Evolutionary conservation across 2,797 vertebrate species (phyloP).

Genomic region (Crenuchus spilurus): DNA sequence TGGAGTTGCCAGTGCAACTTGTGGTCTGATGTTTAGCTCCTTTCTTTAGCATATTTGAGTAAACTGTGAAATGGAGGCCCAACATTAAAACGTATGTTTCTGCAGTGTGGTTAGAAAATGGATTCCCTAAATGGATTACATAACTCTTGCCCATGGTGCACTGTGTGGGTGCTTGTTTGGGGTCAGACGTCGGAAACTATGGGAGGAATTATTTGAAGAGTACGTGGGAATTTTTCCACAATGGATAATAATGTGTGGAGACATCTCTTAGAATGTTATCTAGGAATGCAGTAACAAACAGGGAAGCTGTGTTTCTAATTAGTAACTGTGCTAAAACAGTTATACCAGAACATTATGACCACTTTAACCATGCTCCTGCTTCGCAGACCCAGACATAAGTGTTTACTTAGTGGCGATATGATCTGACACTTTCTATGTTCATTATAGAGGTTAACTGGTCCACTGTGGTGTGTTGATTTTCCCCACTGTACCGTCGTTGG

Average conservation of each 20-base stretch:
- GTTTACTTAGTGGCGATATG: too few relatives aligned
- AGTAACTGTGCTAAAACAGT: too few relatives aligned
- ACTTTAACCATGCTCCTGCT: too few relatives aligned
- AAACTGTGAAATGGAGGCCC: neutral
- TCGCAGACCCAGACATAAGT: too few relatives aligned
- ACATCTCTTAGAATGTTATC: slow-evolving; percentile 17
- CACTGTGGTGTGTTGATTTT: too few relatives aligned
- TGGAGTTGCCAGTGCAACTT: neutral
- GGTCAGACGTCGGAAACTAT: slow-evolving; percentile 35
- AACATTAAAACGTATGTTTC: slow-evolving; percentile 27
- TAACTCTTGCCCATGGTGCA: slow-evolving; percentile 35
- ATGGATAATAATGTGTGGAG: slow-evolving; percentile 21
- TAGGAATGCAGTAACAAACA: neutral
- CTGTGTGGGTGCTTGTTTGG: slow-evolving; percentile 40
- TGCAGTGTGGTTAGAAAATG: slow-evolving; percentile 45
- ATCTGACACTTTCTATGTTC: too few relatives aligned
- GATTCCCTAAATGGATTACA: slow-evolving; percentile 47
- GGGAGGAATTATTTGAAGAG: slow-evolving; percentile 37
- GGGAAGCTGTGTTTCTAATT: neutral
- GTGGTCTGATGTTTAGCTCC: neutral
- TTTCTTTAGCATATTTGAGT: neutral
- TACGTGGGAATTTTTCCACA: slow-evolving; percentile 14
- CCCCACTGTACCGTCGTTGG: too few relatives aligned
- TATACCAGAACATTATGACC: too few relatives aligned
- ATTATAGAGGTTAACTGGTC: too few relatives aligned